Conservation (phyloP, 1,140 invertebrate species). For the Trinorchestia longiramus region DNA sequence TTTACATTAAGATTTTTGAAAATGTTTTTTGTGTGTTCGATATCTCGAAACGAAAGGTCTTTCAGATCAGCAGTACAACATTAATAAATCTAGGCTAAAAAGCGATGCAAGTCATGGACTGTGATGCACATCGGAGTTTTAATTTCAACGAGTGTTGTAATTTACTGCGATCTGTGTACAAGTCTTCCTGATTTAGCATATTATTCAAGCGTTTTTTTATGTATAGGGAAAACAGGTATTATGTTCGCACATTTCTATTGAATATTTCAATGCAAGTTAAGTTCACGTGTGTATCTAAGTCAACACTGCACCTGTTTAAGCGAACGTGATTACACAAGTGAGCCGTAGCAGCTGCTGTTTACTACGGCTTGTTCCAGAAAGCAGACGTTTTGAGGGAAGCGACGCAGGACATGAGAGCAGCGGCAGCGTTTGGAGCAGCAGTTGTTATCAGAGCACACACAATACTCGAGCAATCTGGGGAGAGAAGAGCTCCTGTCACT, state of each 20-base stretch:
- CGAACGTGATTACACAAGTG: not conserved
- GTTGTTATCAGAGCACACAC: conserved; percentile 43
- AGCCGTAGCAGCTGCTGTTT: not conserved
- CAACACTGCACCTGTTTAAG: not conserved
- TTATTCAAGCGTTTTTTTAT: not conserved
- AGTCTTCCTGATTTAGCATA: not conserved
- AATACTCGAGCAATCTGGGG: conserved; percentile 29
- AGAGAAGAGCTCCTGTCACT: conserved; percentile 33
- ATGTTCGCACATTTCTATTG: not conserved
- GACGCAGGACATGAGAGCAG: not conserved
- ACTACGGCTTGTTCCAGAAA: not conserved
- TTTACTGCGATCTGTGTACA: not conserved
- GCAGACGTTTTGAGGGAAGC: not conserved
- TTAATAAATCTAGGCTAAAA: not conserved
- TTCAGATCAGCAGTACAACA: not conserved
- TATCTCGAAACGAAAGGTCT: not conserved
- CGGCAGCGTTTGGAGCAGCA: conserved; percentile 9
- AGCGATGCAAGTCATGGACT: not conserved
- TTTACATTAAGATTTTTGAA: not conserved
- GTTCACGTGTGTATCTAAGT: not conserved
- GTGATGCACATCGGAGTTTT: not conserved
- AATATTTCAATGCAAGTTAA: not conserved
- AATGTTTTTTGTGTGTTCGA: not conserved
- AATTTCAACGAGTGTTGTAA: not conserved
- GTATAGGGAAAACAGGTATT: not conserved